A percentile compares a stretch with the other conserved stretches of the same genome.
Evolutionary conservation across 2,888 invertebrate genomes (phyloP).

Genomic region (Falcaria lacertinaria): DNA sequence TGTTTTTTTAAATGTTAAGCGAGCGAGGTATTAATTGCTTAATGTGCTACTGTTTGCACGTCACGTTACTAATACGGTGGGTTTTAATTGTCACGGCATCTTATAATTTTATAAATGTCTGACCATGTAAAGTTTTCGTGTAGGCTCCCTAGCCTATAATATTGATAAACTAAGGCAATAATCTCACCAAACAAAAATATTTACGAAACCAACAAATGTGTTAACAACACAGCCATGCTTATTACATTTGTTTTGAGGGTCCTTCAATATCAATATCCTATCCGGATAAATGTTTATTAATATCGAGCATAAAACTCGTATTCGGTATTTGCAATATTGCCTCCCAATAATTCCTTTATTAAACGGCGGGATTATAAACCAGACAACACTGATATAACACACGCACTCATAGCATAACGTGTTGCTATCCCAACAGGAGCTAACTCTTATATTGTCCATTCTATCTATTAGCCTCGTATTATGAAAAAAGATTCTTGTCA

Average conservation of each 20-base stretch:
- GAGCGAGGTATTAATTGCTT: not conserved
- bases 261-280: slow-evolving; percentile 1
- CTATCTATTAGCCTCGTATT: not conserved
- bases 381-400: not conserved
- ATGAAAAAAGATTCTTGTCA: slow-evolving; percentile 16
- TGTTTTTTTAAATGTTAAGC: not conserved
- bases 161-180: too few relatives aligned
- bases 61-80: too few relatives aligned
- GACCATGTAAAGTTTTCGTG: too few relatives aligned
- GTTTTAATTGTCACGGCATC: too few relatives aligned
- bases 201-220: too few relatives aligned
- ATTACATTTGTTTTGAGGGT: not conserved
- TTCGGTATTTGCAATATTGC: not conserved
- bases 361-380: not conserved
- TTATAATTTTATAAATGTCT: too few relatives aligned
- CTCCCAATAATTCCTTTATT: not conserved
- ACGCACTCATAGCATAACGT: not conserved
- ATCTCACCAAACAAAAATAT: not conserved
- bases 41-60: too few relatives aligned
- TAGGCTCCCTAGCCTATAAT: too few relatives aligned
- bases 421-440: not conserved
- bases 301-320: not conserved
- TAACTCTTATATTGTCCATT: not conserved
- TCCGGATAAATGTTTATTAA: not conserved
- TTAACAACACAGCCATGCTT: not conserved